Percentiles rank a stretch among this genome's conserved stretches.
Evolutionary conservation across 1,140 invertebrate species (phyloP).

Genomic region (Ceratosolen solmsi): DNA sequence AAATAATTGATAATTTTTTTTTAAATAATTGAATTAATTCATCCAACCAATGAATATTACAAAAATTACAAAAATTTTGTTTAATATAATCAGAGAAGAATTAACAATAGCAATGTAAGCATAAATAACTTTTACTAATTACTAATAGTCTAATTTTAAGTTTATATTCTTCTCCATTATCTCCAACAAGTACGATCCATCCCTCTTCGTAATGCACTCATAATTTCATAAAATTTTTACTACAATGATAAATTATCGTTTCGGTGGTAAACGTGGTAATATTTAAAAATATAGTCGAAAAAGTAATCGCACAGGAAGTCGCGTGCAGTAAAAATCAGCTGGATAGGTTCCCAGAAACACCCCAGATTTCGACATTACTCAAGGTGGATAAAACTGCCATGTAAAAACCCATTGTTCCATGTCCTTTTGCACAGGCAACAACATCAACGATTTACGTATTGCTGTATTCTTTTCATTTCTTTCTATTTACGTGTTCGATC

Average conservation of each 20-base stretch:
- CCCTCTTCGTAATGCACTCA: slow-evolving; percentile 14
- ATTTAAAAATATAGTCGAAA: background rate
- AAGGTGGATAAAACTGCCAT: slow-evolving; percentile 72
- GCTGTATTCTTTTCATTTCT: background rate
- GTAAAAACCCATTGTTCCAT: slow-evolving; percentile 64
- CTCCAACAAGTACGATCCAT: too few relatives aligned
- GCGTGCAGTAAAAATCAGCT: slow-evolving; percentile 63
- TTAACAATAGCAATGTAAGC: too few relatives aligned
- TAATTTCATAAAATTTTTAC: background rate
- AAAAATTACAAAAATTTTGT: background rate
- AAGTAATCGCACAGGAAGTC: background rate
- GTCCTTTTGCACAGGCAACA: slow-evolving; percentile 23
- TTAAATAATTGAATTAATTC: too few relatives aligned
- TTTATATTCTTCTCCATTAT: too few relatives aligned
- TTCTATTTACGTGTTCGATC: background rate
- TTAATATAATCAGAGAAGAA: background rate
- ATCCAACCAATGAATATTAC: too few relatives aligned
- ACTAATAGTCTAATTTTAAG: background rate
- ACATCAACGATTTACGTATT: background rate
- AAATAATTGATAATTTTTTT: too few relatives aligned
- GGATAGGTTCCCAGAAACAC: slow-evolving; percentile 66
- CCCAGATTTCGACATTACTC: slow-evolving; percentile 75
- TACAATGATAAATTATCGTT: background rate
- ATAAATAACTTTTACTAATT: too few relatives aligned
- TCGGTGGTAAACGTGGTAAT: background rate